These are phyloP conservation scores for Lasioglossum figueresi DNA, from an alignment of 2,888 invertebrate species.

Conservation along the genomic window DNA sequence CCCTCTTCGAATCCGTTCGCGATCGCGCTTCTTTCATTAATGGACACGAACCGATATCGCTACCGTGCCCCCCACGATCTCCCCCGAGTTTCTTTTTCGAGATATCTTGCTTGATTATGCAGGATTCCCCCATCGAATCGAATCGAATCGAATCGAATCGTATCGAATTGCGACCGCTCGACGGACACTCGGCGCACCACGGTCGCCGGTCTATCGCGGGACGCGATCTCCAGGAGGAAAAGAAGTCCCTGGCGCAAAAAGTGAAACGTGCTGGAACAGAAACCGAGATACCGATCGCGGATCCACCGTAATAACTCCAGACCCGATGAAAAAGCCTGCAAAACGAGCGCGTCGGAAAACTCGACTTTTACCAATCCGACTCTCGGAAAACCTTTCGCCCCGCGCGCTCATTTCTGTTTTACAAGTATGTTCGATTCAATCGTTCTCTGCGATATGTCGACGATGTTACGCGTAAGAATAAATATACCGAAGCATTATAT, in stretches of 20 bases:
- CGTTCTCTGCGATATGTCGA: not conserved
- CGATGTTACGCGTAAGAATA: no score
- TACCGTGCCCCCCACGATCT: not conserved
- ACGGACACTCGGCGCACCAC: not conserved
- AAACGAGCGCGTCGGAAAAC: not conserved
- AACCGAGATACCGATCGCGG: constrained; percentile 28
- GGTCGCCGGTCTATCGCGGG: constrained; percentile 19
- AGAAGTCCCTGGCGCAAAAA: constrained; percentile 30
- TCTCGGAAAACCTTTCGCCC: not conserved
- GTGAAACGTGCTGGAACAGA: constrained; percentile 43
- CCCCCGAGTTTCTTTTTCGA: constrained; percentile 48
- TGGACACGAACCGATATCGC: constrained; percentile 22
- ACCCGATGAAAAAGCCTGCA: not conserved
- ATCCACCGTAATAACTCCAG: not conserved
- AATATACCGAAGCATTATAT: not conserved
- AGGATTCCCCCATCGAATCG: not conserved
- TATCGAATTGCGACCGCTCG: not conserved
- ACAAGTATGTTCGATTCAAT: not conserved
- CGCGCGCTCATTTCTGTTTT: not conserved
- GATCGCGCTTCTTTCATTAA: constrained; percentile 59
- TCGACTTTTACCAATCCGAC: not conserved
- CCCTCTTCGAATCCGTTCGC: constrained; percentile 45
- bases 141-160: not conserved
- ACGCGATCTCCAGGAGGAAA: not conserved
- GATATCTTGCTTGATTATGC: not conserved